phyloP scores from a whole-genome alignment of 2,113 vertebrate genomes.

The Cyphomyrus discorhynchus region DNA sequence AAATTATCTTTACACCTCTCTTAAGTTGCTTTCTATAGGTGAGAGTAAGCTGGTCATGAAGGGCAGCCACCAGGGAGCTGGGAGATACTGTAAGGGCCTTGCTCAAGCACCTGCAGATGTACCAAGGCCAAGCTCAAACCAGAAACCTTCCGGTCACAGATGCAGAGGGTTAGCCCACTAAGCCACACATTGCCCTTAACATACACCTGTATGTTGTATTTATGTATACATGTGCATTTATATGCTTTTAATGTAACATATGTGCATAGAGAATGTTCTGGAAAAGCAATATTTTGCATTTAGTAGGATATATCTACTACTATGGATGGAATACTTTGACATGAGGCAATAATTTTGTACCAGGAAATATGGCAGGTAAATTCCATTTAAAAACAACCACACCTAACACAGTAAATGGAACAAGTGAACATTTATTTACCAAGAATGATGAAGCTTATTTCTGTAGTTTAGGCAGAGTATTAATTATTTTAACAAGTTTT shows the following conservation, averaged over 20 bases:
- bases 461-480: neutral
- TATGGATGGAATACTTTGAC: neutral
- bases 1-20: neutral
- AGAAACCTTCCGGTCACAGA: neutral
- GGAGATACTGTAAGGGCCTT: neutral
- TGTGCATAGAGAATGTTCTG: neutral
- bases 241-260: neutral
- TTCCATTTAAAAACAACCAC: neutral
- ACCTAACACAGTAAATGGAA: neutral
- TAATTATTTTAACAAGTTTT: conserved; percentile 31
- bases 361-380: neutral
- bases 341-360: neutral
- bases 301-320: neutral
- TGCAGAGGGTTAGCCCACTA: neutral
- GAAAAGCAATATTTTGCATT: neutral
- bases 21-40: neutral
- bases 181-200: neutral
- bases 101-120: neutral
- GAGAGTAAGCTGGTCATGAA: neutral
- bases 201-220: neutral
- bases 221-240: neutral
- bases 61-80: neutral
- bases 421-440: neutral
- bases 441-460: neutral
- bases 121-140: neutral